A percentile compares a stretch with the other conserved stretches of the same genome.
Evolutionary conservation across 2,113 vertebrate genomes (phyloP).

Genomic region (Bujurquina vittata): DNA sequence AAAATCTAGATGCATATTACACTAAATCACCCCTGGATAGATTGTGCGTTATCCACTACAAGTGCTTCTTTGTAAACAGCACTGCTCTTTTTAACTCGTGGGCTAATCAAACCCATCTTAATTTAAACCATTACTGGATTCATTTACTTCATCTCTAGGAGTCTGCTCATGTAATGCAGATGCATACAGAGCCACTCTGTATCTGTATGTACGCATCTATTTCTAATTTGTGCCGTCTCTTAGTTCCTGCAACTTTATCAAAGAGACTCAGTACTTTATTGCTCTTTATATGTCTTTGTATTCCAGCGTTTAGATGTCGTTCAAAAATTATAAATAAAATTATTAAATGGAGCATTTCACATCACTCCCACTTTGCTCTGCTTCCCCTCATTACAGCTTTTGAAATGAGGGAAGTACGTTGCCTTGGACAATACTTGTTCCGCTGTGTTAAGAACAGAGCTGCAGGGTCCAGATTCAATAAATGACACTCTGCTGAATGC

Average conservation of each 20-base stretch:
- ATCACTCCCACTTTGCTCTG: background rate
- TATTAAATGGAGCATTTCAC: background rate
- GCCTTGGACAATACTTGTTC: background rate
- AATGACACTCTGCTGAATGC: constrained; percentile 28
- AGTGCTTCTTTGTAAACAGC: too few species aligned
- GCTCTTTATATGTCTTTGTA: background rate
- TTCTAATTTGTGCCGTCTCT: background rate
- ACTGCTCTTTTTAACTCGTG: too few species aligned
- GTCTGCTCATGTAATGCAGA: too few species aligned
- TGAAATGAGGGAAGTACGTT: background rate
- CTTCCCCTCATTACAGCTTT: constrained; percentile 2
- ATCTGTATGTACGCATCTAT: background rate
- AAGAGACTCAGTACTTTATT: background rate
- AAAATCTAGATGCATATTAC: background rate
- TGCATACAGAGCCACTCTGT: background rate
- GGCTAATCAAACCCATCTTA: too few species aligned
- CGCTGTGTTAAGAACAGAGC: background rate
- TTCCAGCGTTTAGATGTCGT: background rate
- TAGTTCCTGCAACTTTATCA: background rate
- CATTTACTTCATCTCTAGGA: too few species aligned
- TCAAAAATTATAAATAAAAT: background rate
- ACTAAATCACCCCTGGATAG: background rate
- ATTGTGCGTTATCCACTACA: too few species aligned
- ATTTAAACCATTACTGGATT: too few species aligned
- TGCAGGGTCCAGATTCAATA: constrained; percentile 8